Conservation (phyloP, 2,113 vertebrate species). For the Pelvicachromis taeniatus region DNA sequence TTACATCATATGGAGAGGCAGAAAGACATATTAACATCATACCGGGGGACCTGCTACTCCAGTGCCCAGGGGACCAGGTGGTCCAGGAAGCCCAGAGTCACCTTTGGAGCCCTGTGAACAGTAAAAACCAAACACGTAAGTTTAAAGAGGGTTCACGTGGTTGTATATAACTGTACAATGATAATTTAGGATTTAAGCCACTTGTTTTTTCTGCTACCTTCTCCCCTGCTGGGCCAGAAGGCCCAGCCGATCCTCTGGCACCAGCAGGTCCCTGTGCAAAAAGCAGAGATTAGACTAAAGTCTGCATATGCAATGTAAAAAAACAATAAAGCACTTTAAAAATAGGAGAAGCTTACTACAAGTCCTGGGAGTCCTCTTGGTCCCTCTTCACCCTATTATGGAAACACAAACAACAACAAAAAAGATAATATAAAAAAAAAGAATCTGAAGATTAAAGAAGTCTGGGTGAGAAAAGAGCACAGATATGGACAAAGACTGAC, state of each 20-base stretch:
- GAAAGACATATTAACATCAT: conserved; percentile 37
- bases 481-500: background rate
- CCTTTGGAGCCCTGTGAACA: conserved; percentile 70
- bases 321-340: background rate
- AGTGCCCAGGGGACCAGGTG: conserved; percentile 73
- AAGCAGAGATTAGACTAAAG: background rate
- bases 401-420: background rate
- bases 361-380: conserved; percentile 63
- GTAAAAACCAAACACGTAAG: background rate
- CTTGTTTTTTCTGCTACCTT: conserved; percentile 73
- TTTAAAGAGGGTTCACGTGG: background rate
- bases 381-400: conserved; percentile 66
- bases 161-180: background rate
- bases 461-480: background rate
- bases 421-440: background rate
- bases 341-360: conserved; percentile 53
- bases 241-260: conserved; percentile 73
- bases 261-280: conserved; percentile 77
- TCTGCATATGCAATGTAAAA: background rate
- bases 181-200: background rate
- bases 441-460: background rate
- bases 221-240: conserved; percentile 76
- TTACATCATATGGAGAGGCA: background rate
- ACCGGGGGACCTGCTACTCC: conserved; percentile 77
- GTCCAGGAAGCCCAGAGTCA: conserved; percentile 74